phyloP scores from a whole-genome alignment of 2,113 vertebrate genomes.

The Leuciscus idus region DNA sequence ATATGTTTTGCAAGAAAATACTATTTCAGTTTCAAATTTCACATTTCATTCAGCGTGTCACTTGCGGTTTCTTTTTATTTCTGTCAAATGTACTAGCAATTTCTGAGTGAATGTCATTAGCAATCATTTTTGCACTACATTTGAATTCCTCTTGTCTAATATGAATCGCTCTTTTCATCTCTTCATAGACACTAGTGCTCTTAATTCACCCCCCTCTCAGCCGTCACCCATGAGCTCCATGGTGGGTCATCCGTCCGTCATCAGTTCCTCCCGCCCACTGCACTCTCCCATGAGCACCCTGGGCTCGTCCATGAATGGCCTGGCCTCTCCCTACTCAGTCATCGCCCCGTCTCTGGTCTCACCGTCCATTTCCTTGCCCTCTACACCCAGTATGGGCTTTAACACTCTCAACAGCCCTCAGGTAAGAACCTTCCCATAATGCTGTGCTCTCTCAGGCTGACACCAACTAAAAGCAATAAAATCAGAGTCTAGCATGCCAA shows the following conservation, averaged over 20 bases:
- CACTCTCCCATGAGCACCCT: constrained; percentile 71
- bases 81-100: no score
- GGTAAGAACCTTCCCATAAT: constrained; percentile 62
- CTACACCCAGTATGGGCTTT: constrained; percentile 75
- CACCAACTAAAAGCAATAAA: not conserved
- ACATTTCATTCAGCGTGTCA: no score
- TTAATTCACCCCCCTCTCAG: constrained; percentile 72
- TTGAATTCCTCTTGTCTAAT: not conserved
- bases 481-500: not conserved
- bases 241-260: constrained; percentile 78
- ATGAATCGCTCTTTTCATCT: not conserved
- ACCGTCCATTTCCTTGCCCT: constrained; percentile 71
- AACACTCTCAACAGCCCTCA: constrained; percentile 75
- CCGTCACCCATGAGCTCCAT: constrained; percentile 71
- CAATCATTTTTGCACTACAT: not conserved
- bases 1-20: no score
- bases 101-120: not conserved
- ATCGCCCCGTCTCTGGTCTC: constrained; percentile 78
- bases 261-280: constrained; percentile 74
- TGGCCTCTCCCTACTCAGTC: constrained; percentile 79
- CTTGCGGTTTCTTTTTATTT: not conserved
- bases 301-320: constrained; percentile 75
- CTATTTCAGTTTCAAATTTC: no score
- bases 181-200: constrained; percentile 72
- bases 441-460: not conserved